phyloP scores from a whole-genome alignment of 2,888 invertebrate species.

The Lordiphosa andalusiaca region DNA sequence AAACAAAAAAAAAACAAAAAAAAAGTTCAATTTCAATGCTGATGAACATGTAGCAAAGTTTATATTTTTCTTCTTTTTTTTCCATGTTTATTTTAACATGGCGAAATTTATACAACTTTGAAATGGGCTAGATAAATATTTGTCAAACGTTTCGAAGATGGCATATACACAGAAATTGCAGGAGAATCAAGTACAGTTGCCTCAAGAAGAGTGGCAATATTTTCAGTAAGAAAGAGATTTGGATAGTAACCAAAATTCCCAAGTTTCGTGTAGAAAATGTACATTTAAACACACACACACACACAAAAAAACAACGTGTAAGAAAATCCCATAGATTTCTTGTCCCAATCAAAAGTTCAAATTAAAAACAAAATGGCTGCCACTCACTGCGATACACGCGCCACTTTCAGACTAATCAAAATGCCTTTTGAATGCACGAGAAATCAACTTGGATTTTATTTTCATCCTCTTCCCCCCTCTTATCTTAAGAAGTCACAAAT shows the following conservation, averaged over 20 bases:
- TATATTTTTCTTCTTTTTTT: conserved; percentile 27
- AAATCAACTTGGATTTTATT: conserved; percentile 60
- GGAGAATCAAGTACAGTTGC: conserved; percentile 1
- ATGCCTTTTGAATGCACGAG: conserved; percentile 71
- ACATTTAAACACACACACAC: not conserved
- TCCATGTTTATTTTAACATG: conserved; percentile 57
- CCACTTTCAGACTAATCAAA: conserved; percentile 68
- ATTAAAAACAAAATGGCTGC: conserved; percentile 47
- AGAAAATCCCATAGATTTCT: conserved; percentile 4
- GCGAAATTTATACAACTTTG: conserved; percentile 52
- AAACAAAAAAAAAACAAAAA: conserved; percentile 23
- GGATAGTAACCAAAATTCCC: not conserved
- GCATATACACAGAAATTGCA: not conserved
- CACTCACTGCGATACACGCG: conserved; percentile 39
- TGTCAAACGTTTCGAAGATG: conserved; percentile 20
- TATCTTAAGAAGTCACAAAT: conserved; percentile 48
- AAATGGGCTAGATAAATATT: conserved; percentile 63
- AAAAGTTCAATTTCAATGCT: conserved; percentile 63
- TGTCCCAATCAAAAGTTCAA: conserved; percentile 39
- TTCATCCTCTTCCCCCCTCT: conserved; percentile 16
- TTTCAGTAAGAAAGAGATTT: not conserved
- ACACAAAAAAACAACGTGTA: not conserved
- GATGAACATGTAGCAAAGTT: conserved; percentile 57
- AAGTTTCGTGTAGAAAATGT: conserved; percentile 1
- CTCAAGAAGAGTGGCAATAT: too few species aligned